Percentiles rank a stretch among this genome's conserved stretches.
Conservation (phyloP, 2,888 invertebrate species). For the Orthosia gracilis region DNA sequence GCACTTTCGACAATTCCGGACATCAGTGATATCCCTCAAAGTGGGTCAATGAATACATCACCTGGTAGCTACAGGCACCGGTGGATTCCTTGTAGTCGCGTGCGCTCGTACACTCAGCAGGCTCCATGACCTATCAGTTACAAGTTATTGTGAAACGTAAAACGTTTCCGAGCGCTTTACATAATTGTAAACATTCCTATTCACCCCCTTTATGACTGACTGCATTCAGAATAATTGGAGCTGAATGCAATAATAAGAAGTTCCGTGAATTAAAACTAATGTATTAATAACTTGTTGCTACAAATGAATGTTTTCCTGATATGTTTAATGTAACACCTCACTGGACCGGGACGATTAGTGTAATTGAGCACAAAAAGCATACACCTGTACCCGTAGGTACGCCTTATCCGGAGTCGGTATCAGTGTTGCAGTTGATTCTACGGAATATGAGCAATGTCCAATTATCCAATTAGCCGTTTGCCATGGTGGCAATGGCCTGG, state of each 20-base stretch:
- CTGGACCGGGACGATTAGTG: conserved; percentile 13
- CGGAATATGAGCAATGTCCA: conserved; percentile 18
- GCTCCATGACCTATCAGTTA: conserved; percentile 33
- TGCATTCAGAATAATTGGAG: conserved; percentile 24
- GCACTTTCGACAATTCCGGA: conserved; percentile 35
- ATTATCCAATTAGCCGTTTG: conserved; percentile 10
- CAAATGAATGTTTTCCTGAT: conserved; percentile 37
- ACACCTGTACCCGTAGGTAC: background rate
- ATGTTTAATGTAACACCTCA: conserved; percentile 25
- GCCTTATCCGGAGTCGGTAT: conserved; percentile 32
- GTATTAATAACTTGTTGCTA: conserved; percentile 28
- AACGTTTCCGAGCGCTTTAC: conserved; percentile 35
- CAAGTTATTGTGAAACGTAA: conserved; percentile 37
- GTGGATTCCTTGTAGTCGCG: conserved; percentile 28
- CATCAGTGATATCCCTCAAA: conserved; percentile 41
- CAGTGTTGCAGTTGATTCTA: conserved; percentile 13
- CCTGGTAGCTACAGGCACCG: background rate
- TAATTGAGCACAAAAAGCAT: conserved; percentile 13
- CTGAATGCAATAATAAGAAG: conserved; percentile 23
- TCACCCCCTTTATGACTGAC: conserved; percentile 15
- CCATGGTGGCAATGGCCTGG: conserved; percentile 24
- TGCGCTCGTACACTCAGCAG: conserved; percentile 16
- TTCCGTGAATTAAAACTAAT: conserved; percentile 40
- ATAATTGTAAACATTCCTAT: conserved; percentile 20
- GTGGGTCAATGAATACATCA: conserved; percentile 44